Conservation (phyloP, 2,888 invertebrate species). For the Nycteola revayana region DNA sequence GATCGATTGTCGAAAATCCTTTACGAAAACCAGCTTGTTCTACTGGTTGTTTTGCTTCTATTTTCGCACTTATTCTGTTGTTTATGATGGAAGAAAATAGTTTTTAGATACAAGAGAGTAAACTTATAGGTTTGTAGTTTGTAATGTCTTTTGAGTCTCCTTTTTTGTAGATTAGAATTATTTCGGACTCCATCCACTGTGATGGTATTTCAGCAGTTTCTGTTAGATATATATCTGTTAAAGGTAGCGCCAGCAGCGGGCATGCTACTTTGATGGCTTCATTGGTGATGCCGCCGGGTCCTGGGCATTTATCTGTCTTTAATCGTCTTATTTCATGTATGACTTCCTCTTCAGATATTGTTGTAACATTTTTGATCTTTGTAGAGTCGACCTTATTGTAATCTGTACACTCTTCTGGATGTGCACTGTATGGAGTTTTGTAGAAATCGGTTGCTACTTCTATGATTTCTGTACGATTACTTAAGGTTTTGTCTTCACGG, state of each 20-base stretch:
- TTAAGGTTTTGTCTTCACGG: conserved; percentile 1
- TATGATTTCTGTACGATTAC: conserved; percentile 16
- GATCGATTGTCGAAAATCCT: too few species aligned
- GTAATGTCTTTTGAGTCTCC: too few species aligned
- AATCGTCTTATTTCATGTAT: conserved; percentile 11
- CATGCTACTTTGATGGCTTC: conserved; percentile 8
- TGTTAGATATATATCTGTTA: conserved; percentile 12
- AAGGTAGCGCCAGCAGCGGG: conserved; percentile 1
- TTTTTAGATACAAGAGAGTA: neutral
- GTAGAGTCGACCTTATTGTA: neutral
- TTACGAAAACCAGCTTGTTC: too few species aligned
- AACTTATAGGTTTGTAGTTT: neutral
- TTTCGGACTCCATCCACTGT: too few species aligned
- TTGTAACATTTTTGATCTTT: neutral
- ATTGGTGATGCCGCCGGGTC: conserved; percentile 12
- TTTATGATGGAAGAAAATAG: too few species aligned
- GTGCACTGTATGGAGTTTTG: conserved; percentile 11
- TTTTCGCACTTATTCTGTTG: too few species aligned
- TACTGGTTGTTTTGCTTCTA: too few species aligned
- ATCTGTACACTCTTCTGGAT: conserved; percentile 2
- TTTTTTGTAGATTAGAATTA: too few species aligned
- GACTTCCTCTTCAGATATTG: conserved; percentile 8
- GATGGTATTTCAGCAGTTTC: too few species aligned
- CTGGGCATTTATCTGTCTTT: conserved; percentile 9
- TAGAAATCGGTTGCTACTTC: conserved; percentile 21